These are phyloP conservation scores for Epinephelus moara DNA, from an alignment of 2,113 vertebrate genomes.

Conservation along the genomic window DNA sequence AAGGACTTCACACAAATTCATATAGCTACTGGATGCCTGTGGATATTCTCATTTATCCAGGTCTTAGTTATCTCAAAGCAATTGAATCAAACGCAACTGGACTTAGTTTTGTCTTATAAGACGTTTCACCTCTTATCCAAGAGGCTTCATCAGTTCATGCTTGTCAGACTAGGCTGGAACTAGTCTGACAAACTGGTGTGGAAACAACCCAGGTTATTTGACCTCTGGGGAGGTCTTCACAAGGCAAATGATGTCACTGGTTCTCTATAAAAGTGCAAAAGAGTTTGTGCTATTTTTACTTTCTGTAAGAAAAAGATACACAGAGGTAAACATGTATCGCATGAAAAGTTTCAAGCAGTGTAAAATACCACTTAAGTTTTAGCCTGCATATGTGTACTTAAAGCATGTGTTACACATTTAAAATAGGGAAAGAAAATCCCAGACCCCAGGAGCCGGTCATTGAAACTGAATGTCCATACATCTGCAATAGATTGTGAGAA, in stretches of 20 bases:
- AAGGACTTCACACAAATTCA: no score
- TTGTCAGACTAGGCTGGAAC: no score
- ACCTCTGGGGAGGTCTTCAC: no score
- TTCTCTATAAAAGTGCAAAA: background rate
- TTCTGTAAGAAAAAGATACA: background rate
- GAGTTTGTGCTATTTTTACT: background rate
- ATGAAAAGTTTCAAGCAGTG: background rate
- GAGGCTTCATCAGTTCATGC: no score
- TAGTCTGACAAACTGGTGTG: no score
- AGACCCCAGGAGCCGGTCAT: background rate
- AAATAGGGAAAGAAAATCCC: conserved; percentile 8
- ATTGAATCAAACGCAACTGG: no score
- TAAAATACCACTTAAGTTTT: background rate
- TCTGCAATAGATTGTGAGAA: conserved; percentile 44
- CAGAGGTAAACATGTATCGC: background rate
- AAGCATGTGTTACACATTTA: background rate
- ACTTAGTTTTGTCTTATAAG: no score
- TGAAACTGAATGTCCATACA: conserved; percentile 15
- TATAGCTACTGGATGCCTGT: background rate
- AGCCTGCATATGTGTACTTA: background rate
- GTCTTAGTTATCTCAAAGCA: no score
- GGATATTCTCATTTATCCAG: no score
- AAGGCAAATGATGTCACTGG: no score
- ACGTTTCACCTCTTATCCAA: no score
- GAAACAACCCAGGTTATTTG: no score